phyloP scores from a whole-genome alignment of 2,888 invertebrate species.

The Drymonia ruficornis region DNA sequence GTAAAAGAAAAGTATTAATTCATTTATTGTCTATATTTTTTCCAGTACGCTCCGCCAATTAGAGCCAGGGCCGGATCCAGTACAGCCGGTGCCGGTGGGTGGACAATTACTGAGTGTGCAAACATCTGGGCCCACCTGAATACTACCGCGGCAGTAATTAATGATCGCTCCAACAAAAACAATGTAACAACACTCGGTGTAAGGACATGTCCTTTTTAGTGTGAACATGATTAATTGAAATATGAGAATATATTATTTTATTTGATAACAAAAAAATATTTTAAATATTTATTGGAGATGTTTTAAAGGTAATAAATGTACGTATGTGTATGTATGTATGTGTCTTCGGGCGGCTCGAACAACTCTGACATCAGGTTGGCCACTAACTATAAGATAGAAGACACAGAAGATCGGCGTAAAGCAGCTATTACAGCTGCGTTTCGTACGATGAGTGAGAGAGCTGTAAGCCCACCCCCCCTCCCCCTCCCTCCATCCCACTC shows the following conservation, averaged over 20 bases:
- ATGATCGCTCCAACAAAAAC: slow-evolving; percentile 72
- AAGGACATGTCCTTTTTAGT: slow-evolving; percentile 63
- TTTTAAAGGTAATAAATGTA: too few species aligned
- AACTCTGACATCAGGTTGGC: too few species aligned
- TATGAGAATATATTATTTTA: background rate
- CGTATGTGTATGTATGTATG: too few species aligned
- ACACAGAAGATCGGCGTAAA: too few species aligned
- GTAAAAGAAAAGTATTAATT: background rate
- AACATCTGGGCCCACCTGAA: slow-evolving; percentile 75
- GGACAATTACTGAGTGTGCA: slow-evolving; percentile 74
- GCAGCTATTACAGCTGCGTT: too few species aligned
- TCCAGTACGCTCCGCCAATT: slow-evolving; percentile 13
- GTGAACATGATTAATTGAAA: slow-evolving; percentile 36
- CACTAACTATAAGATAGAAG: too few species aligned
- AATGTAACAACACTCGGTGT: slow-evolving; percentile 68
- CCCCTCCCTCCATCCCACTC: too few species aligned
- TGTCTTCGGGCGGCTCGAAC: too few species aligned
- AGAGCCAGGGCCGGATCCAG: slow-evolving; percentile 58
- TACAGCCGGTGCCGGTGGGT: slow-evolving; percentile 61
- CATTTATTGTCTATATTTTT: slow-evolving; percentile 1
- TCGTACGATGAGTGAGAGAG: too few species aligned
- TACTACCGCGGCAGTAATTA: slow-evolving; percentile 63
- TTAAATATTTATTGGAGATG: too few species aligned
- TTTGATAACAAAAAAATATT: too few species aligned
- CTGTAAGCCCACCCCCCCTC: too few species aligned